Evolutionary conservation across 2,888 invertebrate genomes (phyloP).

Genomic region (Hoplodrina ambigua): DNA sequence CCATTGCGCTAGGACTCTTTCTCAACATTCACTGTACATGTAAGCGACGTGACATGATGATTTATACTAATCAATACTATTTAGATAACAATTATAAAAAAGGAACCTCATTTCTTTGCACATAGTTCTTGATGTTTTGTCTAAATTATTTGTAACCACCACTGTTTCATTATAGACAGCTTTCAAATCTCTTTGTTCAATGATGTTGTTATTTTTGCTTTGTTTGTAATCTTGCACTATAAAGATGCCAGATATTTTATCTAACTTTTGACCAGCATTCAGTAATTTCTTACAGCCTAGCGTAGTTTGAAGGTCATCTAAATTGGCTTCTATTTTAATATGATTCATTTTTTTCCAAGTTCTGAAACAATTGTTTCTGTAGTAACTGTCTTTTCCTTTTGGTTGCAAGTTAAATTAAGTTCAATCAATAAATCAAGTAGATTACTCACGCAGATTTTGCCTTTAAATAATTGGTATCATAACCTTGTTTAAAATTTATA

Average conservation of each 20-base stretch:
- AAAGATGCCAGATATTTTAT: not conserved
- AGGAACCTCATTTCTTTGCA: not conserved
- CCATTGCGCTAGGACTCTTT: too few species aligned
- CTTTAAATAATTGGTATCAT: not conserved
- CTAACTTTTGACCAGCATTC: not conserved
- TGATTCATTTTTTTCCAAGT: not conserved
- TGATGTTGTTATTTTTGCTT: not conserved
- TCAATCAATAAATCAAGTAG: too few species aligned
- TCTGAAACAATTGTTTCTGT: not conserved
- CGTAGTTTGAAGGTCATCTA: not conserved
- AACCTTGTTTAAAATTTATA: not conserved
- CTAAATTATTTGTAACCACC: constrained; percentile 5
- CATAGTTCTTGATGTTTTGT: constrained; percentile 1
- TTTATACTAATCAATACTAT: too few species aligned
- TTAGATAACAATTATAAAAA: too few species aligned
- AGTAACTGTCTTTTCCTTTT: too few species aligned
- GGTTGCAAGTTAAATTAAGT: too few species aligned
- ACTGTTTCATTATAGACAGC: not conserved
- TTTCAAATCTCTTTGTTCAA: not conserved
- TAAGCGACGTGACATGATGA: too few species aligned
- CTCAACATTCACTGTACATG: too few species aligned
- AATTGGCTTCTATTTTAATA: not conserved
- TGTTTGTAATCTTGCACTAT: constrained; percentile 16
- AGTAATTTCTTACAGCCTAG: constrained; percentile 10
- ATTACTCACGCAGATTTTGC: not conserved